Conservation (phyloP, 2,888 invertebrate species). For the Ichneumoninae sp. region DNA sequence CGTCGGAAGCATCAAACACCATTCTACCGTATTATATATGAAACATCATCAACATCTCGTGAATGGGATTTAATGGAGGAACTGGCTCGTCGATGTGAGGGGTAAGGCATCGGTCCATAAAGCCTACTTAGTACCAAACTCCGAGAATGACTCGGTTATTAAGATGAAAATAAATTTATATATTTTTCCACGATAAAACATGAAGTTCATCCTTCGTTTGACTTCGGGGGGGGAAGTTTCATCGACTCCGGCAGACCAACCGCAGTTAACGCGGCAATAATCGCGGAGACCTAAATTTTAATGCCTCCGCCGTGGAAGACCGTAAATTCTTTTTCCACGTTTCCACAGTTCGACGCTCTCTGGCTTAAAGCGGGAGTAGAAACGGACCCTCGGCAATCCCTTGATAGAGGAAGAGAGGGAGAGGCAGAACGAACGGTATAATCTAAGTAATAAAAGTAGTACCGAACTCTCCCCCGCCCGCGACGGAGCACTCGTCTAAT, state of each 20-base stretch:
- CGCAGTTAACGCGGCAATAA: slow-evolving; percentile 66
- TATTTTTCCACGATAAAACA: slow-evolving; percentile 29
- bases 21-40: neutral
- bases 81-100: neutral
- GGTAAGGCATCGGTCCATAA: neutral
- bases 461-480: slow-evolving; percentile 56
- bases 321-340: slow-evolving; percentile 62
- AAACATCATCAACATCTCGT: slow-evolving; percentile 10
- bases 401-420: slow-evolving; percentile 55
- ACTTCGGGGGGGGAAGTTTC: slow-evolving; percentile 44
- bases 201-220: slow-evolving; percentile 37
- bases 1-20: slow-evolving; percentile 9
- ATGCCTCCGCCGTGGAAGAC: slow-evolving; percentile 55
- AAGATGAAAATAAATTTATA: slow-evolving; percentile 19
- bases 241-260: slow-evolving; percentile 54
- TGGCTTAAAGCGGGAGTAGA: slow-evolving; percentile 48
- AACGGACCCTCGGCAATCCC: slow-evolving; percentile 45
- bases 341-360: slow-evolving; percentile 57
- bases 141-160: slow-evolving; percentile 24
- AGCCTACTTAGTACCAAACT: neutral
- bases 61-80: neutral
- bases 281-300: slow-evolving; percentile 65
- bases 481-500: slow-evolving; percentile 71
- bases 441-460: slow-evolving; percentile 70
- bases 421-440: slow-evolving; percentile 62